Conservation (phyloP, 2,888 invertebrate genomes). For the Drosophila anomalata region DNA sequence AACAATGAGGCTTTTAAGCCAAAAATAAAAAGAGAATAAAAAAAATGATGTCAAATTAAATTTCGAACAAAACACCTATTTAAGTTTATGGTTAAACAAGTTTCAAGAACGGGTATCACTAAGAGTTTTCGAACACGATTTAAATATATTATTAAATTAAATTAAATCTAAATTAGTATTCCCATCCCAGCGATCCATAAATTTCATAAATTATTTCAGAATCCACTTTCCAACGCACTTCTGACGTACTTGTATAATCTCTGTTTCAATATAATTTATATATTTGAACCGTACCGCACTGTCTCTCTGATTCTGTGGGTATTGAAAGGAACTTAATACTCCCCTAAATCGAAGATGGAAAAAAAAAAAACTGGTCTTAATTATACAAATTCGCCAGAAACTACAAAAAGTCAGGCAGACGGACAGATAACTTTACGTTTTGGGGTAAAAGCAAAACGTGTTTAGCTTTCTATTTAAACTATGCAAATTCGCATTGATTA, state of each 20-base stretch:
- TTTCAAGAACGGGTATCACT: neutral
- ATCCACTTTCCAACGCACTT: constrained; percentile 18
- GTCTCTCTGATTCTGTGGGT: constrained; percentile 7
- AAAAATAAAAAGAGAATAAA: neutral
- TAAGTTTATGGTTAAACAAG: constrained; percentile 11
- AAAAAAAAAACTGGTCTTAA: constrained; percentile 27
- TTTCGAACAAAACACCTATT: constrained; percentile 26
- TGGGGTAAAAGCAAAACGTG: constrained; percentile 78
- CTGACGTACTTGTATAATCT: neutral
- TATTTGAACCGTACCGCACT: constrained; percentile 22
- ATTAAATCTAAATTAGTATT: constrained; percentile 5
- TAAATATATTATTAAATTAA: constrained; percentile 24
- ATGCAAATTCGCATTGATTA: constrained; percentile 74
- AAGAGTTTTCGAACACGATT: neutral
- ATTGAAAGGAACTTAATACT: constrained; percentile 15
- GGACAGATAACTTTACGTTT: constrained; percentile 45
- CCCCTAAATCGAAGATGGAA: neutral
- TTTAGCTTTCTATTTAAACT: constrained; percentile 79
- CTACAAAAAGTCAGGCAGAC: constrained; percentile 16
- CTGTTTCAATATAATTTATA: neutral
- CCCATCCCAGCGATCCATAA: neutral
- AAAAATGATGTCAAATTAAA: constrained; percentile 26
- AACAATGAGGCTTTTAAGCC: neutral
- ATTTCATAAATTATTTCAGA: constrained; percentile 8
- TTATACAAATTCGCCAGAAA: constrained; percentile 34